Evolutionary conservation across 2,888 invertebrate species (phyloP).

Genomic region (Terebella lapidaria): DNA sequence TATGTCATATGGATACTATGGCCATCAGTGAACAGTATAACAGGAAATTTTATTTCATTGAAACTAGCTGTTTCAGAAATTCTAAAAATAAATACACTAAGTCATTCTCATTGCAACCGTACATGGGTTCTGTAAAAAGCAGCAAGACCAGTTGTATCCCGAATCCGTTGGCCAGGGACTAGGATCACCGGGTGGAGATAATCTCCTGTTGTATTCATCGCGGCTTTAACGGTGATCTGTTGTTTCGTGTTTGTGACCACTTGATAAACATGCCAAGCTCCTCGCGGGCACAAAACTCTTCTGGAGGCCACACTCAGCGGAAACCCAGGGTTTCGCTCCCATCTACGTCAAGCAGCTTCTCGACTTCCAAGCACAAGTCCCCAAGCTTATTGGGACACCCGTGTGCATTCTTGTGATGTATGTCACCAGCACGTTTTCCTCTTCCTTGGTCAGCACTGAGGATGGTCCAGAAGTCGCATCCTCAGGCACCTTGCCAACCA

Average conservation of each 20-base stretch:
- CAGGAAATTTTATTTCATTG: too few species aligned
- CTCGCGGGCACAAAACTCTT: not conserved
- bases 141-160: not conserved
- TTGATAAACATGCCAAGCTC: not conserved
- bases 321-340: not conserved
- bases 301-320: not conserved
- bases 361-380: not conserved
- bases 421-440: not conserved
- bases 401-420: not conserved
- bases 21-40: too few species aligned
- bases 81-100: not conserved
- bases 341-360: not conserved
- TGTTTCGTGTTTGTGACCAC: not conserved
- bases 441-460: not conserved
- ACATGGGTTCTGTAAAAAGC: not conserved
- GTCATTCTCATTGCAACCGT: not conserved
- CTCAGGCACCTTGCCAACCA: too few species aligned
- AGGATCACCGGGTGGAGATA: not conserved
- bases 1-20: too few species aligned
- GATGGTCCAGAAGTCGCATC: too few species aligned
- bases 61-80: not conserved
- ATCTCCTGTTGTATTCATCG: not conserved
- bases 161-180: not conserved
- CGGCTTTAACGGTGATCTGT: not conserved
- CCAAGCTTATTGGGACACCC: not conserved